Evolutionary conservation across 2,797 vertebrate species (phyloP).

Genomic region (Ctenosaura bakeri): DNA sequence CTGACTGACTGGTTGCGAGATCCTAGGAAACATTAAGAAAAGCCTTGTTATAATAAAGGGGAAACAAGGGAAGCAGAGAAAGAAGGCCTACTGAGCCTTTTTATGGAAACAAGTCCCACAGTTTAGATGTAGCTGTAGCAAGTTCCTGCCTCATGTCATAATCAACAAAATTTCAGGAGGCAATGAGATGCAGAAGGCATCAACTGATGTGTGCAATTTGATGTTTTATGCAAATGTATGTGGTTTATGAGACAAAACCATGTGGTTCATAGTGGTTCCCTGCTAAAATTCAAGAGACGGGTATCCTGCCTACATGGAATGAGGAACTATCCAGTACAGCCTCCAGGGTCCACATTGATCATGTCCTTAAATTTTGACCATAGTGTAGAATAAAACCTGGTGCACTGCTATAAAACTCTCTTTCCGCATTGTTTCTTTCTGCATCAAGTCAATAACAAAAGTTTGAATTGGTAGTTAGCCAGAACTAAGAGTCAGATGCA

Average conservation of each 20-base stretch:
- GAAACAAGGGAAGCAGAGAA: not conserved
- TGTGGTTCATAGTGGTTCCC: not conserved
- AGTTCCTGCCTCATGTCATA: too few relatives aligned
- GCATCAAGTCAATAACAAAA: not conserved
- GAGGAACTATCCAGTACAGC: not conserved
- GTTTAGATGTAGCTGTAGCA: not conserved
- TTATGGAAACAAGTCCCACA: not conserved
- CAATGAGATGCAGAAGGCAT: not conserved
- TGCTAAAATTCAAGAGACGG: not conserved
- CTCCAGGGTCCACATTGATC: not conserved
- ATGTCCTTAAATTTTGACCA: too few relatives aligned
- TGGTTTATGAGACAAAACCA: not conserved
- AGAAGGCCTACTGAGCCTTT: not conserved
- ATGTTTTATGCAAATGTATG: not conserved
- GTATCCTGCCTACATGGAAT: not conserved
- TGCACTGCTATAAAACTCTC: not conserved
- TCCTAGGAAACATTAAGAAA: slow-evolving; percentile 82
- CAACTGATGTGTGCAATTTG: not conserved
- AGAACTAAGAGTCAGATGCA: not conserved
- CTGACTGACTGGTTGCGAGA: slow-evolving; percentile 90
- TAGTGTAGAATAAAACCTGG: not conserved
- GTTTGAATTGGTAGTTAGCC: not conserved
- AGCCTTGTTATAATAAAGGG: not conserved
- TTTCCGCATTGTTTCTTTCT: not conserved
- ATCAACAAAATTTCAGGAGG: too few relatives aligned